phyloP scores from a whole-genome alignment of 2,113 vertebrate genomes.

The Colossoma macropomum region DNA sequence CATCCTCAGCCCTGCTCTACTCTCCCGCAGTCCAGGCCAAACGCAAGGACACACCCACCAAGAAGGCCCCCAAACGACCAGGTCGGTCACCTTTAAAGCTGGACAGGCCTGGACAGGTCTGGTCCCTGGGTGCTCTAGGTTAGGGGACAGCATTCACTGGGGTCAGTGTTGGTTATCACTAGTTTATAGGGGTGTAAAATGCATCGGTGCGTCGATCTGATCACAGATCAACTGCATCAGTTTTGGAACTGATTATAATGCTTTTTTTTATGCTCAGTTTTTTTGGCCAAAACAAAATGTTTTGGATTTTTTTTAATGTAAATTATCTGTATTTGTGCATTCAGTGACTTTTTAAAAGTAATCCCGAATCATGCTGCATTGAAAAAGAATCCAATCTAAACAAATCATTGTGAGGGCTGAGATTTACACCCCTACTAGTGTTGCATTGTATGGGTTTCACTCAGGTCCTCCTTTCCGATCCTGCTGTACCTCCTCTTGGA shows the following conservation, averaged over 20 bases:
- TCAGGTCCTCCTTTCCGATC: conserved; percentile 6
- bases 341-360: too few species aligned
- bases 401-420: neutral
- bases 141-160: neutral
- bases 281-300: too few species aligned
- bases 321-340: too few species aligned
- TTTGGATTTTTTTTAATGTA: too few species aligned
- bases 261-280: too few species aligned
- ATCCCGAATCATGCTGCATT: too few species aligned
- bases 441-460: conserved; percentile 21
- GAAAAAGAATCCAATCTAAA: too few species aligned
- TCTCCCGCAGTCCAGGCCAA: conserved; percentile 95
- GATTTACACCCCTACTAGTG: conserved; percentile 1
- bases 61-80: conserved; percentile 91
- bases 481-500: neutral
- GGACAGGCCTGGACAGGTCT: neutral
- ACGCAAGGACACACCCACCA: conserved; percentile 97
- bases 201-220: neutral
- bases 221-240: too few species aligned
- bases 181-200: neutral
- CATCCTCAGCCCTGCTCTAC: conserved; percentile 87
- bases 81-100: conserved; percentile 78
- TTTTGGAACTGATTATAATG: too few species aligned
- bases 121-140: neutral
- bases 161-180: neutral